Conservation (phyloP, 2,888 invertebrate species). For the Oegoconia quadripuncta region DNA sequence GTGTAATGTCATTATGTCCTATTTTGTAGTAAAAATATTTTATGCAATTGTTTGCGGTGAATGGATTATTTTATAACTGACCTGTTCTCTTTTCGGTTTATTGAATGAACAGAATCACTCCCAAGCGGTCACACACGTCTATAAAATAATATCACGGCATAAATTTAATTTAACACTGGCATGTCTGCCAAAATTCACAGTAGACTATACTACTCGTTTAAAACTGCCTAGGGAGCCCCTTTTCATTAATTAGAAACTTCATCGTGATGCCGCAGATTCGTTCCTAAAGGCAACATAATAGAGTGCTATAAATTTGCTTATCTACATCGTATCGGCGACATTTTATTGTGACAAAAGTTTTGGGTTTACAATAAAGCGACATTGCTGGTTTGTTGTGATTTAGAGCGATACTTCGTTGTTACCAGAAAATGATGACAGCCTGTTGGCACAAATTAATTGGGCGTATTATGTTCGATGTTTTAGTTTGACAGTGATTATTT, state of each 20-base stretch:
- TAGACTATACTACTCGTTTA: constrained; percentile 8
- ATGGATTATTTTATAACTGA: no score
- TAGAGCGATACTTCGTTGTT: no score
- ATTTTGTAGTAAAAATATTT: no score
- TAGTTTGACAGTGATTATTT: no score
- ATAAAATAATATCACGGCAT: background rate
- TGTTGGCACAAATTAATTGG: no score
- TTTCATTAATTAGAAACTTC: constrained; percentile 51
- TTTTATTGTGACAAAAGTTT: constrained; percentile 33
- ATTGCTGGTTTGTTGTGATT: no score
- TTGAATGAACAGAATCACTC: background rate
- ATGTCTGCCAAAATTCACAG: constrained; percentile 1
- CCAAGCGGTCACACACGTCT: background rate
- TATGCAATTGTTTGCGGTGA: no score
- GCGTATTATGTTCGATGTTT: no score
- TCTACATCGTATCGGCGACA: constrained; percentile 29
- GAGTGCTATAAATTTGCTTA: constrained; percentile 36
- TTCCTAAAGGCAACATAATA: constrained; percentile 33
- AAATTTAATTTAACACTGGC: constrained; percentile 2
- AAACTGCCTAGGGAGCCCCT: constrained; percentile 22
- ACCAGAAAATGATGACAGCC: no score
- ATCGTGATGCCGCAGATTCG: constrained; percentile 34
- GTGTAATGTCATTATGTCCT: no score
- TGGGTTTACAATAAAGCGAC: constrained; percentile 19
- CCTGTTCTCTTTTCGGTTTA: no score